Evolutionary conservation across 2,888 invertebrate genomes (phyloP).

Genomic region (Mythimna pallens): DNA sequence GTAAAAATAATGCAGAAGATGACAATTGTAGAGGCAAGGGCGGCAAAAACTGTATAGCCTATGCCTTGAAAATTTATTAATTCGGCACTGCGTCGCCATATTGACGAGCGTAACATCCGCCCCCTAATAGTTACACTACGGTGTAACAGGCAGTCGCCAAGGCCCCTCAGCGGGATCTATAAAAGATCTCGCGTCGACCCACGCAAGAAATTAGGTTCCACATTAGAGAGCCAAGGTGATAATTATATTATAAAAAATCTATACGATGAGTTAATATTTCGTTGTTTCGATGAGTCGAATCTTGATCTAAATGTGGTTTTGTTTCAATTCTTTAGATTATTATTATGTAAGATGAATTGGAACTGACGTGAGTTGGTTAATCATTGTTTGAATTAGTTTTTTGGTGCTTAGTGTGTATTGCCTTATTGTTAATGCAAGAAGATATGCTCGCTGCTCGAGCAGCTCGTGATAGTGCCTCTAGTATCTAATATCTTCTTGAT

Average conservation of each 20-base stretch:
- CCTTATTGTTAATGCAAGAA: background rate
- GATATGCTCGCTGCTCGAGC: too few relatives aligned
- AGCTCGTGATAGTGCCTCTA: too few relatives aligned
- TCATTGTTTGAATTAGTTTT: conserved; percentile 46
- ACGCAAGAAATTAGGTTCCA: conserved; percentile 89
- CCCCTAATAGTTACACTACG: conserved; percentile 58
- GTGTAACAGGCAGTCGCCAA: conserved; percentile 75
- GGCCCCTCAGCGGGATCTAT: conserved; percentile 80
- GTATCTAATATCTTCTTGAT: too few relatives aligned
- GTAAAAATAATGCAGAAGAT: too few relatives aligned
- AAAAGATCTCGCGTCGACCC: conserved; percentile 85
- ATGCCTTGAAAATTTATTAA: too few relatives aligned
- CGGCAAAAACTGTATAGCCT: too few relatives aligned
- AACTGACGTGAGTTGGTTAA: conserved; percentile 33
- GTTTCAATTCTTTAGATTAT: conserved; percentile 65
- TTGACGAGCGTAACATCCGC: background rate
- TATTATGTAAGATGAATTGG: conserved; percentile 42
- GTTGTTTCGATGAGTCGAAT: conserved; percentile 80
- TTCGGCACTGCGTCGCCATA: too few relatives aligned
- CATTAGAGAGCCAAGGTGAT: conserved; percentile 88
- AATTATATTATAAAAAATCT: conserved; percentile 88
- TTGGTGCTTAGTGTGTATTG: conserved; percentile 1
- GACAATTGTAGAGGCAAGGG: too few relatives aligned
- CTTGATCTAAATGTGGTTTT: conserved; percentile 76
- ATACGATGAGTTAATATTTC: conserved; percentile 87